Evolutionary conservation across 2,888 invertebrate genomes (phyloP).

Genomic region (Megalurothrips usitatus): DNA sequence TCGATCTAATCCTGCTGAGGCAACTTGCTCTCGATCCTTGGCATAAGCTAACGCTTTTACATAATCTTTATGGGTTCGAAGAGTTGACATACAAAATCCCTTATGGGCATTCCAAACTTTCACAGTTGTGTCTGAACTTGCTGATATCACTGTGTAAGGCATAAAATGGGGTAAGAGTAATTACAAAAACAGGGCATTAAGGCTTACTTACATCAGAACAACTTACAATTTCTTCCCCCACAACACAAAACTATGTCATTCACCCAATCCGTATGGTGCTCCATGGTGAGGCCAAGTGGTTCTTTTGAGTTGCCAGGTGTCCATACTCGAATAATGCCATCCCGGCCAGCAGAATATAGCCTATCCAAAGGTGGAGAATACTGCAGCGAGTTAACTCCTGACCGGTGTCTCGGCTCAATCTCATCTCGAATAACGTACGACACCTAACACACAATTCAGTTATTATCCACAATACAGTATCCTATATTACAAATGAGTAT

Average conservation of each 20-base stretch:
- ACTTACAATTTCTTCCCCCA: conserved; percentile 85
- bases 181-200: neutral
- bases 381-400: conserved; percentile 94
- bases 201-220: conserved; percentile 8
- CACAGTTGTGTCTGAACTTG: conserved; percentile 98
- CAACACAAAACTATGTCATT: conserved; percentile 98
- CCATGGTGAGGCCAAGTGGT: conserved; percentile 91
- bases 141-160: conserved; percentile 74
- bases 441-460: conserved; percentile 56
- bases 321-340: conserved; percentile 95
- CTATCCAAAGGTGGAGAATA: conserved; percentile 81
- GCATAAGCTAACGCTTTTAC: conserved; percentile 97
- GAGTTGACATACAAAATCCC: conserved; percentile 98
- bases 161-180: neutral
- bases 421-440: conserved; percentile 98
- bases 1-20: conserved; percentile 94
- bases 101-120: conserved; percentile 99
- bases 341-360: conserved; percentile 93
- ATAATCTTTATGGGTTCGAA: conserved; percentile 97
- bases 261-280: conserved; percentile 99
- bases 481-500: no score
- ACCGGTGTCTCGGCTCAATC: conserved; percentile 87
- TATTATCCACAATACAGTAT: neutral
- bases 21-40: conserved; percentile 90
- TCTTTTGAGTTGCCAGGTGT: conserved; percentile 56